Percentiles rank a stretch among this genome's conserved stretches.
These are phyloP conservation scores for Drosophila buzzatii DNA, from an alignment of 2,888 invertebrate genomes.

Conservation along the genomic window DNA sequence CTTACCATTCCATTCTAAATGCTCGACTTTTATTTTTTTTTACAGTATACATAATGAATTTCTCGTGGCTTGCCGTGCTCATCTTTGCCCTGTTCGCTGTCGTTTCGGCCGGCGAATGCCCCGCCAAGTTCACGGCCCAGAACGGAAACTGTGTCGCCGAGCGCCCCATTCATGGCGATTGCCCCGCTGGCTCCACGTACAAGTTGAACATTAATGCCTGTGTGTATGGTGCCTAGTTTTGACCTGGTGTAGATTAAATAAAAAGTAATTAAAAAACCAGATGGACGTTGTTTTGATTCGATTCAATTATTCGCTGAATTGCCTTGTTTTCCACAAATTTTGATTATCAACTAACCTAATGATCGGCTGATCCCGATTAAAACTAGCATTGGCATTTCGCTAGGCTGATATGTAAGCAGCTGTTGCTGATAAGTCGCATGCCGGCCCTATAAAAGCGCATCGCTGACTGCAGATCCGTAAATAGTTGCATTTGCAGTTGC, in stretches of 20 bases:
- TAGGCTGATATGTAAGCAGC: constrained; percentile 35
- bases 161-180: constrained; percentile 81
- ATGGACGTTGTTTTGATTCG: constrained; percentile 23
- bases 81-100: constrained; percentile 74
- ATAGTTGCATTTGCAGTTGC: constrained; percentile 42
- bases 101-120: constrained; percentile 69
- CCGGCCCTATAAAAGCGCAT: constrained; percentile 50
- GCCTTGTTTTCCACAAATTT: constrained; percentile 14
- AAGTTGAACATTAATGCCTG: constrained; percentile 78
- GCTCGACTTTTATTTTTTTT: too few species aligned
- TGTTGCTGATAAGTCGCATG: constrained; percentile 32
- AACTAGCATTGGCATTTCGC: constrained; percentile 5
- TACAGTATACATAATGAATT: constrained; percentile 70
- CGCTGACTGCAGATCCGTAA: constrained; percentile 17
- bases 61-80: constrained; percentile 72
- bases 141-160: constrained; percentile 60
- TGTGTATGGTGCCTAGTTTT: constrained; percentile 52
- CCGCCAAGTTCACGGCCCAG: constrained; percentile 59
- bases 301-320: constrained; percentile 16
- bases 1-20: neutral
- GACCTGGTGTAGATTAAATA: constrained; percentile 16
- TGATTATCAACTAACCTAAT: constrained; percentile 50
- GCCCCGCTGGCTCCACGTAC: constrained; percentile 76
- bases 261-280: constrained; percentile 33
- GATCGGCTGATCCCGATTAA: constrained; percentile 15